Evolutionary conservation across 2,888 invertebrate species (phyloP), one percentile per base, ranked within the genome.

Genomic region (Drosophila pseudotalamancana): DNA sequence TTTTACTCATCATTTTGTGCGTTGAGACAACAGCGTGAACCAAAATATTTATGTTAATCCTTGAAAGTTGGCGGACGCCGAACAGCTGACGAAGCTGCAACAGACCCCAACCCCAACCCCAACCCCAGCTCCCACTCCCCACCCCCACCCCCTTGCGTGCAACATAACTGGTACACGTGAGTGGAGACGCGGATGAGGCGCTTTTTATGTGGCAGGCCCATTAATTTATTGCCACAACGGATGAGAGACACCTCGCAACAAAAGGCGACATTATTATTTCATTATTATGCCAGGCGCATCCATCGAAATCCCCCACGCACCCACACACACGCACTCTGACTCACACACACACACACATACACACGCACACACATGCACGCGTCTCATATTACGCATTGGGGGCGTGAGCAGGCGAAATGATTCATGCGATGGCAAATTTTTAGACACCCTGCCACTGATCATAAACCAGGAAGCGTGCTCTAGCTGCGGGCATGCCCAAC

Each of bases 201-300:
- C 76, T 68, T 82, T 85, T 87, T 85, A 76, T 85, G 76, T 74
- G 79, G 75, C 77, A 83, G 65, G 65, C 76, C 78, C 85, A 85
- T 85, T 85, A 85, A 85, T 85, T 85, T 85, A 85, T 84, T 80
- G 83, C 81, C 60, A 57, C 50, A 42, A 29, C 66, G 62, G 67
- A 56, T 65, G 77, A 77, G 76, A 83, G 77, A 85, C 78, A 83
- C 73, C 76, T 78, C 70, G 55, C 68, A 72, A 85, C 86, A 85
- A 84, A 86, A 75, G 75, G 77, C 85, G 83, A 85, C 85, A 80
- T 87, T 85, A 85, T 87, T 85, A 87, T 87, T 85, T 82, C 85
- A 85, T 85, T 85, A 87, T 85, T 87, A 85, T 85, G 87, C 82
- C 85, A 85, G 77, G 65, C 83, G 77, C 85, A 77, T 83, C 77